These are phyloP conservation scores for Aythya baeri DNA, from an alignment of 2,113 vertebrate species.

Conservation along the genomic window DNA sequence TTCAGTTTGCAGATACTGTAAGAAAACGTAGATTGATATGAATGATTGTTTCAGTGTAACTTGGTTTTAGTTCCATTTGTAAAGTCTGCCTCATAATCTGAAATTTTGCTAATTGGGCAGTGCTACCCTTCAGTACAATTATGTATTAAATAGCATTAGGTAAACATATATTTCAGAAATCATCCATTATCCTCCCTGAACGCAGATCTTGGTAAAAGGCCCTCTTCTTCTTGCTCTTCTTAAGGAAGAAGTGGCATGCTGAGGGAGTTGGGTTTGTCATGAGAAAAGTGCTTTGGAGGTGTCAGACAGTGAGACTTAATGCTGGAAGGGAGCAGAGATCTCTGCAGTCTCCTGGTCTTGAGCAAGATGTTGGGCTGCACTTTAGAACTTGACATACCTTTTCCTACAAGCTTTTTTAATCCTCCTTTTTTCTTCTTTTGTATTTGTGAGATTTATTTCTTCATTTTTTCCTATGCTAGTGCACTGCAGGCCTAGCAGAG, in stretches of 20 bases:
- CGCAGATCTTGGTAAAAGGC: not conserved
- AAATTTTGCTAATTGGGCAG: not conserved
- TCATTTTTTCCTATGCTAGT: not conserved
- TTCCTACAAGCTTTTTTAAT: not conserved
- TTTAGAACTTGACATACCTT: not conserved
- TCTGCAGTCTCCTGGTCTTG: not conserved
- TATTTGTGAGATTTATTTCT: constrained; percentile 12
- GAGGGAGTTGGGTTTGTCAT: not conserved
- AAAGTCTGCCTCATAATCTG: not conserved
- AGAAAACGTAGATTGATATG: constrained; percentile 60
- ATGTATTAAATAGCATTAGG: constrained; percentile 3
- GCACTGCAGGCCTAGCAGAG: not conserved
- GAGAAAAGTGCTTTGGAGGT: not conserved
- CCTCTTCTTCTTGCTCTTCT: not conserved
- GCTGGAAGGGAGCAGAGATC: not conserved
- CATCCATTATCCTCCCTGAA: not conserved
- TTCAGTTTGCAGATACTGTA: constrained; percentile 37
- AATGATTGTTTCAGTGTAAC: constrained; percentile 60
- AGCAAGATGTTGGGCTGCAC: not conserved
- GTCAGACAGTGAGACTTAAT: not conserved
- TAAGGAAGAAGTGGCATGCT: not conserved
- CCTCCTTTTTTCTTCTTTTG: not conserved
- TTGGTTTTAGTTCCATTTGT: constrained; percentile 31
- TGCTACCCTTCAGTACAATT: not conserved
- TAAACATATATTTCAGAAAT: constrained; percentile 15